These are phyloP conservation scores for Corythaeola cristata DNA, from an alignment of 2,113 vertebrate species.

Conservation along the genomic window DNA sequence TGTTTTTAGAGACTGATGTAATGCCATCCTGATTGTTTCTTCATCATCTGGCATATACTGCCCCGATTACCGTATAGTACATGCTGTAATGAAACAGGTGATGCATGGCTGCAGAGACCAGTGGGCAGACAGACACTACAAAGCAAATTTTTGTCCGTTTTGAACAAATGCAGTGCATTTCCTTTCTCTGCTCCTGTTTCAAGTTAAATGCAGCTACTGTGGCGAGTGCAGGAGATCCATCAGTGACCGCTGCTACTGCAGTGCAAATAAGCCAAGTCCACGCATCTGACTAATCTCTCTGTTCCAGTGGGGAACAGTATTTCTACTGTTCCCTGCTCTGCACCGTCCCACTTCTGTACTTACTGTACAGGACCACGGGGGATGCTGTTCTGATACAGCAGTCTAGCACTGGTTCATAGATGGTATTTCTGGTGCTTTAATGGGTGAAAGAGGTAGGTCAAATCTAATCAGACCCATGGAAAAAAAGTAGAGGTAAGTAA, in stretches of 20 bases:
- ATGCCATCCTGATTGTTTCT: not conserved
- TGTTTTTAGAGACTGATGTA: not conserved
- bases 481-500: not conserved
- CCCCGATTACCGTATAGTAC: fast-evolving
- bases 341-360: not conserved
- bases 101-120: not conserved
- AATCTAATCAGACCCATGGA: not conserved
- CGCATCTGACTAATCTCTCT: fast-evolving
- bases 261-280: not conserved
- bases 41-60: not conserved
- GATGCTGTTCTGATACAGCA: fast-evolving
- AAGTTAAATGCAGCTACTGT: not conserved
- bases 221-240: not conserved
- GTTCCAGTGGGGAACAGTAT: not conserved
- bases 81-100: not conserved
- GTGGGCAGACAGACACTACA: too few relatives aligned
- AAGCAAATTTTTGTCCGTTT: not conserved
- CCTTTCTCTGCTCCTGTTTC: not conserved
- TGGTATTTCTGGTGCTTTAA: not conserved
- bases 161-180: not conserved
- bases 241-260: not conserved
- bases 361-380: not conserved
- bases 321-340: not conserved
- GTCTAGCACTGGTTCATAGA: fast-evolving
- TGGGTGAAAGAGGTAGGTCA: not conserved